Base-by-base conservation (phyloP, 2,888 invertebrate genomes). In the Amphiduros pacificus region DNA sequence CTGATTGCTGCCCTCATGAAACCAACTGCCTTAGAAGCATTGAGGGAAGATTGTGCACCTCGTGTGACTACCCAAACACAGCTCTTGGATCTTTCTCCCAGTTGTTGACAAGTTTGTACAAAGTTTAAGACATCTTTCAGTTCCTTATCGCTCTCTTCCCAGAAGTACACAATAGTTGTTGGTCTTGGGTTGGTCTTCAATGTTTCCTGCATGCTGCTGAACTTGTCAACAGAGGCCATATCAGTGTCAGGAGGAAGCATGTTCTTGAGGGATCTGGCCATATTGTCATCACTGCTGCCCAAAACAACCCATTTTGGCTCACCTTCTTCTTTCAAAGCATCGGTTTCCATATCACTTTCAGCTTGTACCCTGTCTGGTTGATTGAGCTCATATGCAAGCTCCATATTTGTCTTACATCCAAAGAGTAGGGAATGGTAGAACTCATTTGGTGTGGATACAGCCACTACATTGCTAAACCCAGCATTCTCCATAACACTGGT, bases 361-460 rank as follows among this genome's bases (percentile, higher is more conserved):
- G n/a, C 28, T 26, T 48, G 29, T 26, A 5, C 28, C 29, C n/a
- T n/a, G n/a, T n/a, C n/a, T n/a, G n/a, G n/a, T n/a, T n/a, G n/a
- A n/a, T n/a, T n/a, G n/a, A 26, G n/a, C 49, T 20, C 40, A 17
- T 55, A 55, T 22, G n/a, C 20, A 5, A 55, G 40, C n/a, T 41
- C 5, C 40, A 55, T 36, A 20, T 61, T 29, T n/a, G 48, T 26
- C 24, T 61, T 61, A 11, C 50, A 28, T 1, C 61, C 61, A 17
- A 61, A 14, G 6, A 61, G 28, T 29, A 61, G 24, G 3, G 61
- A 61, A 24, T 61, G 61, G 26, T 52, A 61, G 49, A 61, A 61
- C 53, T 61, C 61, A 4, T 55, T 55, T 11, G 61, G 61, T 24
- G 52, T 31, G 14, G 61, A 53, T 24, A 52, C 61, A 22, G 55